phyloP scores from a whole-genome alignment of 2,888 invertebrate genomes.

The Meteorus cinctellus region DNA sequence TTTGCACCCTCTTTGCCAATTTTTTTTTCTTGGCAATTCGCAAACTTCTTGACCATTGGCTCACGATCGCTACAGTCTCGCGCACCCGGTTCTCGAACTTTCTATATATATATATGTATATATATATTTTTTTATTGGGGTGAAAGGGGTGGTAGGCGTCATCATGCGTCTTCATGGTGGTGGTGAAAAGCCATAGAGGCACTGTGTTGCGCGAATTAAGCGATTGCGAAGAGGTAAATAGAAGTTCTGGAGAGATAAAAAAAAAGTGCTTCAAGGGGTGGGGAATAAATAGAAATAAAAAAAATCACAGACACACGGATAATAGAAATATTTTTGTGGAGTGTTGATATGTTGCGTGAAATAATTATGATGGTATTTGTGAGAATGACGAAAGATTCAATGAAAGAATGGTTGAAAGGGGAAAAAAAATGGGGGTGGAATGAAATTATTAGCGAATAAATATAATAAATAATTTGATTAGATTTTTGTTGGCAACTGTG shows the following conservation, averaged over 20 bases:
- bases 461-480: conserved; percentile 36
- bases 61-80: conserved; percentile 45
- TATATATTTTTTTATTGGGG: too few species aligned
- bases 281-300: background rate
- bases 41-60: conserved; percentile 41
- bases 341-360: background rate
- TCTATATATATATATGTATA: background rate
- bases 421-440: background rate
- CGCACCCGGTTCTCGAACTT: conserved; percentile 52
- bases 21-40: conserved; percentile 48
- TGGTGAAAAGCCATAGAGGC: conserved; percentile 24
- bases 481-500: conserved; percentile 8
- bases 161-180: too few species aligned
- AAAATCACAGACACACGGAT: background rate
- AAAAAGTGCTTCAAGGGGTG: background rate
- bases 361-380: too few species aligned
- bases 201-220: background rate
- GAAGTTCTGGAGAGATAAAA: too few species aligned
- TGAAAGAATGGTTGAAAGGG: background rate
- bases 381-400: too few species aligned
- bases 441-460: background rate
- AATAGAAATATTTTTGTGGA: background rate
- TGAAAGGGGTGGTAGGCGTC: too few species aligned
- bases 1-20: background rate
- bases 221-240: too few species aligned